phyloP scores from a whole-genome alignment of 2,797 vertebrate species.

The Potorous gilbertii region DNA sequence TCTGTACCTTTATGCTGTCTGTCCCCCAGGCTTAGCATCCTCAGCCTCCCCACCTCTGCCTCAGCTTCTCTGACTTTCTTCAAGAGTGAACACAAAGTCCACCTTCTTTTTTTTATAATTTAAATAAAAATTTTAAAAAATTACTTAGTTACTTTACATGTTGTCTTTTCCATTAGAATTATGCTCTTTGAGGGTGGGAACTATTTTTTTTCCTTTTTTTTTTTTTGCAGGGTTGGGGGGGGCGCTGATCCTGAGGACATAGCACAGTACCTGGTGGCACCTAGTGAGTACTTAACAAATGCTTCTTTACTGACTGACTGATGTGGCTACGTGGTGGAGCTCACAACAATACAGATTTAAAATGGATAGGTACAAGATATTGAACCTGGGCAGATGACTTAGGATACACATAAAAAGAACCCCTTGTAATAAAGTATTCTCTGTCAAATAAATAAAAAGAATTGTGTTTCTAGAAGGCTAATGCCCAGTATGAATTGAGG shows the following conservation, averaged over 20 bases:
- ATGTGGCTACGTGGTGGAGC: not conserved
- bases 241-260: not conserved
- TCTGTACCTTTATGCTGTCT: not conserved
- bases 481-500: not conserved
- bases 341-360: not conserved
- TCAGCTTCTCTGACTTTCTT: not conserved
- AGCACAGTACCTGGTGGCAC: not conserved
- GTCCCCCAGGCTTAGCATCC: not conserved
- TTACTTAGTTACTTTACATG: not conserved
- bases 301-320: not conserved
- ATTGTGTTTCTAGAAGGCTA: not conserved
- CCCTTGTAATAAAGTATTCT: not conserved
- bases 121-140: too few relatives aligned
- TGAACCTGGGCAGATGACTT: not conserved
- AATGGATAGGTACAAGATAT: not conserved
- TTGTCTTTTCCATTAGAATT: not conserved
- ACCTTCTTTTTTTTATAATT: not conserved
- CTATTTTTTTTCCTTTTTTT: not conserved
- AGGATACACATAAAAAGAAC: not conserved
- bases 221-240: too few relatives aligned
- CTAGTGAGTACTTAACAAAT: not conserved
- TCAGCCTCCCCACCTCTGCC: not conserved
- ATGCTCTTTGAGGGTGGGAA: not conserved
- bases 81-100: not conserved
- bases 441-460: not conserved